These are phyloP conservation scores for Trachymyrmex cornetzi DNA, from an alignment of 1,140 invertebrate genomes.

Conservation along the genomic window DNA sequence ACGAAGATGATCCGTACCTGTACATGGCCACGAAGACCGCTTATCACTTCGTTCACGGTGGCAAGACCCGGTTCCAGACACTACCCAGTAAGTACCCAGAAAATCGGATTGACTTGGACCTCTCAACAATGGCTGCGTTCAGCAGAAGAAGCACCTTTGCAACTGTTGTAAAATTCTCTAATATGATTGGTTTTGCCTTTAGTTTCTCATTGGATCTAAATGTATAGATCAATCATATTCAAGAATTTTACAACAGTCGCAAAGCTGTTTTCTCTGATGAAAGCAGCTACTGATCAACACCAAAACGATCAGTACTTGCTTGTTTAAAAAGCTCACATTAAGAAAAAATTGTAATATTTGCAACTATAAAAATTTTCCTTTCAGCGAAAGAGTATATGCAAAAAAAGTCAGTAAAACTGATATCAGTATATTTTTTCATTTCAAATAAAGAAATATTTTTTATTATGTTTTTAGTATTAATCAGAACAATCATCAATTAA, in stretches of 20 bases:
- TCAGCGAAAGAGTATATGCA: neutral
- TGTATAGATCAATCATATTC: too few species aligned
- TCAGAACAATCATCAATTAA: neutral
- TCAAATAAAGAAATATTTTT: neutral
- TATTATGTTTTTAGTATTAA: neutral
- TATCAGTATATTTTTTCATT: neutral
- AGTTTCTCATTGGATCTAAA: too few species aligned
- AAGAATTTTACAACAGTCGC: too few species aligned
- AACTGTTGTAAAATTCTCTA: too few species aligned
- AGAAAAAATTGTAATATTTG: neutral
- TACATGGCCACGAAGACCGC: constrained; percentile 86
- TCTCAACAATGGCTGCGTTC: too few species aligned
- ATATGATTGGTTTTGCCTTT: too few species aligned
- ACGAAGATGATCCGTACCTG: constrained; percentile 85
- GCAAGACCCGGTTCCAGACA: constrained; percentile 78
- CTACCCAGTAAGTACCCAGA: constrained; percentile 82
- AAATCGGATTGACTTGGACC: neutral
- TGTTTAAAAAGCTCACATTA: neutral
- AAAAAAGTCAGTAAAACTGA: neutral
- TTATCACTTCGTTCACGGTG: constrained; percentile 84
- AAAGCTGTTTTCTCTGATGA: too few species aligned
- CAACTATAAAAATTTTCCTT: too few species aligned
- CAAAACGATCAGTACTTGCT: neutral
- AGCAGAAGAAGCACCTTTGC: too few species aligned
- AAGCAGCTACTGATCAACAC: too few species aligned